Evolutionary conservation across 1,140 invertebrate species (phyloP).

Genomic region (Psilanteris sp.): DNA sequence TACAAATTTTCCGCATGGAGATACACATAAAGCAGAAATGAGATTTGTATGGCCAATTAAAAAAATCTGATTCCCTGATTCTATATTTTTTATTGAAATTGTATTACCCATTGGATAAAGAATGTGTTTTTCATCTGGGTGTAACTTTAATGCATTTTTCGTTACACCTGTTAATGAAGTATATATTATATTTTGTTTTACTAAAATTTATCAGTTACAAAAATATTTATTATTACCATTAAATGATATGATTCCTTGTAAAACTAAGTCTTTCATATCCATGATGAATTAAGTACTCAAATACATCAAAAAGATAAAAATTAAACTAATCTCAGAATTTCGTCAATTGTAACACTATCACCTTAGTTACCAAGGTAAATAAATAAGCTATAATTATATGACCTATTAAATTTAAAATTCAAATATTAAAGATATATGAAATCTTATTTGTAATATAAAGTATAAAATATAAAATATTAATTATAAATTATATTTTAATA

Average conservation of each 20-base stretch:
- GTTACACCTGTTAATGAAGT: conserved; percentile 71
- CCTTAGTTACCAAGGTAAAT: conserved; percentile 37
- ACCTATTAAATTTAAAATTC: too few species aligned
- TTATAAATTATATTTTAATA: too few species aligned
- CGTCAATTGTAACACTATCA: conserved; percentile 2
- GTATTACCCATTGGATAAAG: conserved; percentile 93
- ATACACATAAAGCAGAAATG: conserved; percentile 90
- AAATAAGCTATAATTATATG: too few species aligned
- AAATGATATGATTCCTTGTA: conserved; percentile 86
- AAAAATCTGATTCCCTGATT: conserved; percentile 86
- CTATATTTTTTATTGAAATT: conserved; percentile 88
- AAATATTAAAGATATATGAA: too few species aligned
- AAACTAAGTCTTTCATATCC: conserved; percentile 82
- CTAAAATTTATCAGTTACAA: too few species aligned
- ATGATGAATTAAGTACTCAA: conserved; percentile 44
- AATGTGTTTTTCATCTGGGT: conserved; percentile 88
- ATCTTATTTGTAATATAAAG: too few species aligned
- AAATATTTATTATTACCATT: conserved; percentile 79
- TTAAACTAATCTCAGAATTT: too few species aligned
- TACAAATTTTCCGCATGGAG: conserved; percentile 87
- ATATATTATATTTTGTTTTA: conserved; percentile 31
- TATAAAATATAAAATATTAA: too few species aligned
- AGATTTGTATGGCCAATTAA: conserved; percentile 91
- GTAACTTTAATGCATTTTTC: conserved; percentile 86
- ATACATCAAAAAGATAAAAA: background rate